Percentiles rank a stretch among this genome's conserved stretches.
These are phyloP conservation scores for Trichonephila clavipes DNA, from an alignment of 1,140 invertebrate genomes.

Conservation along the genomic window DNA sequence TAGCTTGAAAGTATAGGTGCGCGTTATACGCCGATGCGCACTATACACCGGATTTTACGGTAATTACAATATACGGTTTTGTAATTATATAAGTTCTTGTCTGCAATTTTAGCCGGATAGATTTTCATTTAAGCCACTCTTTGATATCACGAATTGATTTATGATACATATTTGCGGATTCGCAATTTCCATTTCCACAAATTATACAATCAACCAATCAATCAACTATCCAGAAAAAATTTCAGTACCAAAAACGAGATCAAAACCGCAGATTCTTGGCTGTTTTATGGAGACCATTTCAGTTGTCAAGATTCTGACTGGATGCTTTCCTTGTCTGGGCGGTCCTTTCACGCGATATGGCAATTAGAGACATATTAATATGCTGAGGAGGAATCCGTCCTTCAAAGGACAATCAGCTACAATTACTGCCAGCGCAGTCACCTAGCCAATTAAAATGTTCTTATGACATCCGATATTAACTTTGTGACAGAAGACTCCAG, in stretches of 20 bases:
- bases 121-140: too few relatives aligned
- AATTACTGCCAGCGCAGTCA: neutral
- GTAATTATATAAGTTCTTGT: too few relatives aligned
- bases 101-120: too few relatives aligned
- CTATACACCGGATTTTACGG: too few relatives aligned
- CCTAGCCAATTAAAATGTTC: neutral
- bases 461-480: neutral
- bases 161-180: too few relatives aligned
- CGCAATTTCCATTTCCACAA: too few relatives aligned
- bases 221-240: neutral
- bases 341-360: slow-evolving; percentile 30
- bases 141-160: too few relatives aligned
- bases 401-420: neutral
- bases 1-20: too few relatives aligned
- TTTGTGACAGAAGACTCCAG: neutral
- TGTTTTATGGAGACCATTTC: slow-evolving; percentile 23
- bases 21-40: too few relatives aligned
- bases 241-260: neutral
- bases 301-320: slow-evolving; percentile 8
- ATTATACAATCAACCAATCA: neutral
- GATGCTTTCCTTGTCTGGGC: neutral
- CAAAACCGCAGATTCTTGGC: neutral
- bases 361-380: slow-evolving; percentile 1
- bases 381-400: neutral
- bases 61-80: too few relatives aligned